These are phyloP conservation scores for Acrobasis repandana DNA, from an alignment of 2,888 invertebrate genomes.

Conservation along the genomic window DNA sequence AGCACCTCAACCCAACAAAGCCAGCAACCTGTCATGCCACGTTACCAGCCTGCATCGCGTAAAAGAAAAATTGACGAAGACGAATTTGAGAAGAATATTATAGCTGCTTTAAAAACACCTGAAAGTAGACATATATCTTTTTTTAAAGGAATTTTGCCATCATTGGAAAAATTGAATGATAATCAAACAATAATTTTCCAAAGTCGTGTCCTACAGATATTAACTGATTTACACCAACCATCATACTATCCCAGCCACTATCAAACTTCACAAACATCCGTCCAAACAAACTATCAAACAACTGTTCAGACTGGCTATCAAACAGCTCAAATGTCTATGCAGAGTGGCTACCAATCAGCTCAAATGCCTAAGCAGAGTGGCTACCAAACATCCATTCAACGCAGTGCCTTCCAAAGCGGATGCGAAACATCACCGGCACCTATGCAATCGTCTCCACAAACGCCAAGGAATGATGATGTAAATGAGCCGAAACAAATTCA, in stretches of 20 bases:
- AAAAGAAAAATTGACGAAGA: not conserved
- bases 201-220: not conserved
- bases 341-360: too few species aligned
- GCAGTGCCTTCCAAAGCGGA: not conserved
- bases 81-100: not conserved
- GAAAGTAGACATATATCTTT: not conserved
- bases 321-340: too few species aligned
- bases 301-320: too few species aligned
- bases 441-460: too few species aligned
- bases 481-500: not conserved
- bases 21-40: not conserved
- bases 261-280: not conserved
- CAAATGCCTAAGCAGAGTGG: too few species aligned
- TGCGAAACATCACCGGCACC: not conserved
- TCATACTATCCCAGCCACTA: not conserved
- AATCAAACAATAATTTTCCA: not conserved
- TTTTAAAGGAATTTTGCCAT: not conserved
- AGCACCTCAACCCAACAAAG: too few species aligned
- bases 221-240: not conserved
- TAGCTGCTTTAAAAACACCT: not conserved
- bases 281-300: not conserved
- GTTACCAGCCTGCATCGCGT: not conserved
- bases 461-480: not conserved
- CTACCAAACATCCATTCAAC: too few species aligned
- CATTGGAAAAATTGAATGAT: not conserved